Base-by-base conservation (phyloP, 2,113 vertebrate genomes). In the Eptesicus fuscus region DNA sequence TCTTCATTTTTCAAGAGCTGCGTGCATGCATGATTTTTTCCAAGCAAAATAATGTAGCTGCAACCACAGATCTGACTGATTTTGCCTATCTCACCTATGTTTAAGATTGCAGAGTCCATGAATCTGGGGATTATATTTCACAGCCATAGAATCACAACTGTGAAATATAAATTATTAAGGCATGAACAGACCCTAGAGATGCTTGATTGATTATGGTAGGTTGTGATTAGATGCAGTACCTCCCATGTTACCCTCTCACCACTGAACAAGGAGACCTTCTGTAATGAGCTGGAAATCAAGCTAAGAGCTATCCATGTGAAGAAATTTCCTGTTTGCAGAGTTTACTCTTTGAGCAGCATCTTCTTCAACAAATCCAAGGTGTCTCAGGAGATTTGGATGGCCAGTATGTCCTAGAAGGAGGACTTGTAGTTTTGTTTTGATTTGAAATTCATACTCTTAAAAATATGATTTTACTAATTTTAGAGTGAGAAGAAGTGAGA, bases 111-210 rank as follows among this genome's bases (percentile, higher is more conserved):
- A 69, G 28, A 76, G 14, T 65, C 17, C 28, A 88, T 37, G 28
- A 77, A 76, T 88, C 94, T 71, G 42, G 42, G 69, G 3, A 91
- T 88, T 73, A 51, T 82, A 96, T 92, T 95, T 95, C 47, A 92
- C 44, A 88, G 40, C 16, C 51, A 92, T 92, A 95, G 96, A 95
- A 95, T 71, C 49, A 91, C 51, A 88, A 82, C 73, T 78, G 49
- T 95, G 78, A 96, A 96, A 95, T 94, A 95, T 77, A 67, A 95
- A 90, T 92, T 95, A 65, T 92, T 95, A 94, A 95, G 87, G 30
- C 88, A 92, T 92, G 61, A 95, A 7, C 73, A 83, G 83, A 47
- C 17, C 6, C 63, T 14, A 37, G 61, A 93, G 37, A 92, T 91
- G 63, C 28, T 32, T 94, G 96, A 95, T 65, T 91, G 65, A 93